Evolutionary conservation across 1,140 invertebrate species (phyloP), one percentile per base, ranked within the genome.

Genomic region (Trachymyrmex cornetzi): DNA sequence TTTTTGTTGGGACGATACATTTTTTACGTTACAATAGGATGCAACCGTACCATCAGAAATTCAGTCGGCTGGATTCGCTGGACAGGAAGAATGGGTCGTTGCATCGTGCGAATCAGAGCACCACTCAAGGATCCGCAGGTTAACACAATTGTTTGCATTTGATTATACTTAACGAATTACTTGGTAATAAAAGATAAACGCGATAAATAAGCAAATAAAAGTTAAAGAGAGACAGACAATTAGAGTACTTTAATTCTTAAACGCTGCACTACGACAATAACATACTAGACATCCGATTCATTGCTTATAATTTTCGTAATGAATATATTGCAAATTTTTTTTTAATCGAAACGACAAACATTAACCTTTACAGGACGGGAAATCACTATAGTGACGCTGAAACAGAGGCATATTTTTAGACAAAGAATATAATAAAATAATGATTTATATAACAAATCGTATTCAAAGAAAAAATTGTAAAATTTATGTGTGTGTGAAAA

Each of bases 11-110:
- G 71, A 82, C 22, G 19, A 61, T 5, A 22, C 9, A 69, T 63
- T 67, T 66, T 59, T 67, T 12, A 69, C 87, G 24, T 89, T 90
- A 87, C 87, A 27, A 69, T 88, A 94, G 94, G 92, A 87, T 94
- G 94, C 91, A 94, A 94, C 84, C 93, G 92, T 57, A 94, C 94
- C 16, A 87, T 94, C 79, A 93, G 92, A 55, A 93, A 92, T 89
- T 94, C 94, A 1, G 91, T 94, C 30, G 94, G 94, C 74, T 94
- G 93, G 93, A 93, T 94, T 77, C 90, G 93, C 64, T 94, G 94
- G 94, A 94, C 94, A n/a, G 94, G 94, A 71, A 90, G 94, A 57
- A 94, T 94, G 94, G 94, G 94, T 63, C 91, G 91, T 64, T 94
- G 94, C 77, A 88, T 93, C 79, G 89, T 94, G 61, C 88, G 92